phyloP scores from a whole-genome alignment of 2,888 invertebrate genomes.

The Neocrepidodera transversa region DNA sequence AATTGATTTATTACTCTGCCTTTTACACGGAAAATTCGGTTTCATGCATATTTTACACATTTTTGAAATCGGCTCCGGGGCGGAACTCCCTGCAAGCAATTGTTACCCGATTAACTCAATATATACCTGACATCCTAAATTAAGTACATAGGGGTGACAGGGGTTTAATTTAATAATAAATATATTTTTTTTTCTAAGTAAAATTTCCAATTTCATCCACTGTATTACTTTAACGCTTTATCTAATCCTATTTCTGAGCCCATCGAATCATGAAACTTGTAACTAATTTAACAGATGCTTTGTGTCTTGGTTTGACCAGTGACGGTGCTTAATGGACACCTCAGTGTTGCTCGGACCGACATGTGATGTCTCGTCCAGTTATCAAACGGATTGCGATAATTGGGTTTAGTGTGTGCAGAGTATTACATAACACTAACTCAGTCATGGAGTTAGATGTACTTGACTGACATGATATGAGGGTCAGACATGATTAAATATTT shows the following conservation, averaged over 20 bases:
- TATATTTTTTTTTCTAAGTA: too few species aligned
- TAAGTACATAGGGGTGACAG: neutral
- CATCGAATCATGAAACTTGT: constrained; percentile 35
- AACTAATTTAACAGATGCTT: constrained; percentile 42
- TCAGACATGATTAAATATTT: neutral
- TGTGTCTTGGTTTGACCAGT: constrained; percentile 43
- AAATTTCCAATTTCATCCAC: too few species aligned
- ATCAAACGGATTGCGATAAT: constrained; percentile 44
- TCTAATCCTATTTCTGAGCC: neutral
- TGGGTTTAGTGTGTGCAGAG: neutral
- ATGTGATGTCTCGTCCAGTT: constrained; percentile 28
- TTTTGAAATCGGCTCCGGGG: constrained; percentile 35
- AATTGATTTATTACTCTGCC: constrained; percentile 45
- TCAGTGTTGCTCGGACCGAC: constrained; percentile 10
- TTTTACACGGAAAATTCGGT: constrained; percentile 46
- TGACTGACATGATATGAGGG: neutral
- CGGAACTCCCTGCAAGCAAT: neutral
- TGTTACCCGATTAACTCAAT: constrained; percentile 16
- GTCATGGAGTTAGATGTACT: neutral
- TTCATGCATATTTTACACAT: constrained; percentile 50
- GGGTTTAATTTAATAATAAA: neutral
- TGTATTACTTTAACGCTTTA: too few species aligned
- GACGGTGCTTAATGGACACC: constrained; percentile 42
- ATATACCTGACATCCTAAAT: constrained; percentile 10
- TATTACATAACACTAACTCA: neutral